These are phyloP conservation scores for Callithrix jacchus DNA, from an alignment of 2,113 vertebrate genomes.

Conservation along the genomic window DNA sequence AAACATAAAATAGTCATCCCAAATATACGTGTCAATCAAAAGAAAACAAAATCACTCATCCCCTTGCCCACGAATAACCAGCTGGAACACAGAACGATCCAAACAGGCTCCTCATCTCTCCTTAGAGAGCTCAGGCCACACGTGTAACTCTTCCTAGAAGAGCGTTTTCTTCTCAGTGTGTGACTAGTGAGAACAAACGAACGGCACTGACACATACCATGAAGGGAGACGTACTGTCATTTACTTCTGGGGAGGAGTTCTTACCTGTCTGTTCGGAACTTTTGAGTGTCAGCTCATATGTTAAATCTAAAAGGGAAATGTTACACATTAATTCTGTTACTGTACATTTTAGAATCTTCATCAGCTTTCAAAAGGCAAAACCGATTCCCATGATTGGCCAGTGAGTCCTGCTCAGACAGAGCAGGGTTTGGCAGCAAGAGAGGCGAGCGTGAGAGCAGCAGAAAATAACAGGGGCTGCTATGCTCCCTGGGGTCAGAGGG, in stretches of 20 bases:
- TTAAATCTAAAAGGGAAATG: conserved; percentile 89
- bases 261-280: conserved; percentile 94
- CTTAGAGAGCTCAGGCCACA: not conserved
- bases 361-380: not conserved
- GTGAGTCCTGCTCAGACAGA: not conserved
- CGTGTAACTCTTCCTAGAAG: rapidly evolving
- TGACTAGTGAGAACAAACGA: not conserved
- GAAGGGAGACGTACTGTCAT: not conserved
- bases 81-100: rapidly evolving
- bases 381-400: rapidly evolving
- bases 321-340: not conserved
- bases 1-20: not conserved
- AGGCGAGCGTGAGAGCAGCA: rapidly evolving
- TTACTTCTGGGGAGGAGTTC: not conserved
- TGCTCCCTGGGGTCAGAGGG: not conserved
- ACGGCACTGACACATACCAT: not conserved
- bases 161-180: not conserved
- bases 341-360: rapidly evolving
- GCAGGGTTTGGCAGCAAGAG: not conserved
- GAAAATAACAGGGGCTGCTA: not conserved
- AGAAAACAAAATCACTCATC: not conserved
- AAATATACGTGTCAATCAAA: not conserved
- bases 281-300: conserved; percentile 95
- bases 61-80: not conserved
- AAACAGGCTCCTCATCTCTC: too few relatives aligned